Conservation (phyloP, 2,113 vertebrate species). For the Perccottus glenii region DNA sequence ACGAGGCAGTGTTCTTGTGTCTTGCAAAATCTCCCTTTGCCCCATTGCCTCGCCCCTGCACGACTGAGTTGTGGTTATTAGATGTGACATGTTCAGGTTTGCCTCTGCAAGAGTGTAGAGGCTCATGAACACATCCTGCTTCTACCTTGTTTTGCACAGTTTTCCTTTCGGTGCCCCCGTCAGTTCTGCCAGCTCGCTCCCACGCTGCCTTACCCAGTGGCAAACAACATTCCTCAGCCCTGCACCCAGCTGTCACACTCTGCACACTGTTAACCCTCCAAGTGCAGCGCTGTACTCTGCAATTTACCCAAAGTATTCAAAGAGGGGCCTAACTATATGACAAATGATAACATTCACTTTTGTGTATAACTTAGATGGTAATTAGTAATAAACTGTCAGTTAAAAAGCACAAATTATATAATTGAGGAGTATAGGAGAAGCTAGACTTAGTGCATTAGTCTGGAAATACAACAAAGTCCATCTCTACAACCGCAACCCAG, state of each 20-base stretch:
- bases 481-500: too few relatives aligned
- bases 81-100: conserved; percentile 60
- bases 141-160: conserved; percentile 32
- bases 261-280: conserved; percentile 43
- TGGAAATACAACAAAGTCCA: too few relatives aligned
- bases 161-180: conserved; percentile 42
- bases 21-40: conserved; percentile 12
- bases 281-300: not conserved
- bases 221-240: conserved; percentile 73
- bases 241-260: conserved; percentile 42
- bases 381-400: too few relatives aligned
- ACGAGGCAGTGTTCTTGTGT: not conserved
- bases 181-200: conserved; percentile 50
- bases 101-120: conserved; percentile 51
- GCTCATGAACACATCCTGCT: conserved; percentile 46
- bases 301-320: not conserved
- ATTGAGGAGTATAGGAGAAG: too few relatives aligned
- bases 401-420: too few relatives aligned
- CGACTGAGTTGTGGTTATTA: conserved; percentile 17
- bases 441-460: too few relatives aligned
- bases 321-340: not conserved
- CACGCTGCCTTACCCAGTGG: conserved; percentile 53
- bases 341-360: not conserved
- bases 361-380: too few relatives aligned
- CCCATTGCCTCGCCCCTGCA: conserved; percentile 12